A percentile compares a stretch with the other conserved stretches of the same genome.
Evolutionary conservation across 2,888 invertebrate genomes (phyloP).

Genomic region (Chrysina gloriosa): DNA sequence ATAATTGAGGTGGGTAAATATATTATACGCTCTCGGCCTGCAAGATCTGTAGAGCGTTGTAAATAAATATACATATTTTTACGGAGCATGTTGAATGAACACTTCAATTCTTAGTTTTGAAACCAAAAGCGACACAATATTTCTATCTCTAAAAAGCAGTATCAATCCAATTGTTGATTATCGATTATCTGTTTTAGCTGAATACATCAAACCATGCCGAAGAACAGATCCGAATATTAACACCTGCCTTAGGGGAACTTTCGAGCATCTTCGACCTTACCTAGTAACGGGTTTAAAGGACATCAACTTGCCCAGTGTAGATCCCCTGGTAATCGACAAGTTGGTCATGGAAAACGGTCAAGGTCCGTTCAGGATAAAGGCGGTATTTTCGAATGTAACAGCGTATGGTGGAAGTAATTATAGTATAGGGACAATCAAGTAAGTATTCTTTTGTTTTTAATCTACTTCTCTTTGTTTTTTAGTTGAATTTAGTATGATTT

Average conservation of each 20-base stretch:
- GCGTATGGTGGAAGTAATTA: conserved; percentile 82
- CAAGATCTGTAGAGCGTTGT: too few species aligned
- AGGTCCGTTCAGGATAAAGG: conserved; percentile 79
- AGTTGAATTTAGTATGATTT: neutral
- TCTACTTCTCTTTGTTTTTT: neutral
- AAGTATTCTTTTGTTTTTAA: conserved; percentile 52
- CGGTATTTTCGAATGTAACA: conserved; percentile 80
- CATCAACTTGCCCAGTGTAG: conserved; percentile 79
- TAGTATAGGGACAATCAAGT: conserved; percentile 77
- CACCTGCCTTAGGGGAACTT: conserved; percentile 74
- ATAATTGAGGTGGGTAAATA: too few species aligned
- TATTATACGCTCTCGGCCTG: too few species aligned
- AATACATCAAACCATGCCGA: conserved; percentile 78
- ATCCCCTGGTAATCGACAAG: conserved; percentile 77
- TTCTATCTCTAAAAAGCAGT: too few species aligned
- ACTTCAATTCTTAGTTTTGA: too few species aligned
- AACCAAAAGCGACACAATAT: too few species aligned
- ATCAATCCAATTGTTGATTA: too few species aligned
- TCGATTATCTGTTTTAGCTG: too few species aligned
- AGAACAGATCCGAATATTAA: conserved; percentile 75
- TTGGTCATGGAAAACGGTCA: conserved; percentile 83
- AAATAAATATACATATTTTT: too few species aligned
- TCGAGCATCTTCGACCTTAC: conserved; percentile 80
- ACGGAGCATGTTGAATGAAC: too few species aligned
- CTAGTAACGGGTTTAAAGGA: conserved; percentile 77